Base-by-base conservation (phyloP, 2,797 vertebrate species). In the Aeoliscus strigatus region DNA sequence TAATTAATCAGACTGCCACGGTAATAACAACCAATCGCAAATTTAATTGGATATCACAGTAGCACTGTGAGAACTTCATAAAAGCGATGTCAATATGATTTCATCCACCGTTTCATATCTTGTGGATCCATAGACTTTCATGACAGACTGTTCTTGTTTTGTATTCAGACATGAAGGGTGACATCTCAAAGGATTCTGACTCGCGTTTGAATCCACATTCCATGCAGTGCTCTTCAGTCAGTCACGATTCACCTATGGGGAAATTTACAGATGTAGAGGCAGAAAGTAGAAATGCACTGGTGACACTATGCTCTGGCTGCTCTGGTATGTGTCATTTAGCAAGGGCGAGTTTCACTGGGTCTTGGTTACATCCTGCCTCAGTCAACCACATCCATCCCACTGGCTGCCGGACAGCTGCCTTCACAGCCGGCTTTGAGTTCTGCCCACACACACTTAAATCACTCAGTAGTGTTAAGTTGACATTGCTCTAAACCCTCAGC, bases 361-460 rank as follows among this genome's bases (percentile, higher is more conserved):
- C 6, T 21, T 21, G 18, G 18, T 21, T 3, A 6, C 18, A 3
- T 21, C 18, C 18, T 21, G 6, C 18, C 3, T 21, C 18, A 21
- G 18, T 21, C 18, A 51, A 51, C 49, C 42, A 36, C 38, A 40
- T 34, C 30, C 48, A 13, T 21, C 39, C 36, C 41, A 41, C 8
- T 11, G 26, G n/a, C 70, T 64, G 70, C 73, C 50, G 51, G 75
- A 79, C 75, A 73, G 70, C 68, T 75, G 75, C 70, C 72, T 71
- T 75, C 70, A 73, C 76, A 79, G 77, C 70, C 73, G 46, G 75
- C 61, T 62, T 57, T 11, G 34, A 67, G 39, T 61, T 56, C 69
- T 70, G 57, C 80, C 77, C 82, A 80, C 80, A 78, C 72, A 61
- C 35, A 18, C 64, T 74, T 73, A 77, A 80, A 76, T 76, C 75